These are phyloP conservation scores for Laterallus jamaicensis DNA, from an alignment of 2,113 vertebrate species.

Conservation along the genomic window DNA sequence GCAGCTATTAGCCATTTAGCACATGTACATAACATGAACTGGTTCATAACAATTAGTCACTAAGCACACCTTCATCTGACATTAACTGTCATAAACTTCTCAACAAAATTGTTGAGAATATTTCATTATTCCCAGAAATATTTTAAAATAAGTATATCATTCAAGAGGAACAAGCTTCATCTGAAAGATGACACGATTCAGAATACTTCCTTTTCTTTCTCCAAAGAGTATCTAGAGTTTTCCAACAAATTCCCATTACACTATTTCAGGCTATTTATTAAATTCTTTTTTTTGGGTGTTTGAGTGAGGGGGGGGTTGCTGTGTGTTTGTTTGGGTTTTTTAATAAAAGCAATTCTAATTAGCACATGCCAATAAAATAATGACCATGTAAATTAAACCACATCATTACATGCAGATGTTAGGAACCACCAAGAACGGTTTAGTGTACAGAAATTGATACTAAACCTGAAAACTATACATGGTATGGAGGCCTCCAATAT, in stretches of 20 bases:
- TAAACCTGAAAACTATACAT: neutral
- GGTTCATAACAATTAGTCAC: neutral
- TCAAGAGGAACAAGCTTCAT: neutral
- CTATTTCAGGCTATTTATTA: neutral
- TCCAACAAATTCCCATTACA: neutral
- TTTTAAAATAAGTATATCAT: neutral
- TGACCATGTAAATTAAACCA: neutral
- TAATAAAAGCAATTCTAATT: neutral
- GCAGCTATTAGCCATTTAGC: neutral
- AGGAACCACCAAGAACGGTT: neutral
- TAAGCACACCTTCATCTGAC: neutral
- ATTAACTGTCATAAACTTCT: neutral
- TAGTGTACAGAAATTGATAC: neutral
- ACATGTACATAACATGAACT: neutral
- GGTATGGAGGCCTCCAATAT: neutral
- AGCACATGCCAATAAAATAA: neutral
- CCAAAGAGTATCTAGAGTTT: neutral
- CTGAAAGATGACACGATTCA: neutral
- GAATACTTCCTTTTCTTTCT: neutral
- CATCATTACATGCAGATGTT: neutral
- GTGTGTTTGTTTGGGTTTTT: neutral
- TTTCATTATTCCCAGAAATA: neutral
- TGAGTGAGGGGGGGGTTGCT: neutral
- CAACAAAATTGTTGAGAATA: neutral
- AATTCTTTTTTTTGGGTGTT: neutral